Base-by-base conservation (phyloP, 2,797 vertebrate genomes). In the Thripadectes ignobilis region DNA sequence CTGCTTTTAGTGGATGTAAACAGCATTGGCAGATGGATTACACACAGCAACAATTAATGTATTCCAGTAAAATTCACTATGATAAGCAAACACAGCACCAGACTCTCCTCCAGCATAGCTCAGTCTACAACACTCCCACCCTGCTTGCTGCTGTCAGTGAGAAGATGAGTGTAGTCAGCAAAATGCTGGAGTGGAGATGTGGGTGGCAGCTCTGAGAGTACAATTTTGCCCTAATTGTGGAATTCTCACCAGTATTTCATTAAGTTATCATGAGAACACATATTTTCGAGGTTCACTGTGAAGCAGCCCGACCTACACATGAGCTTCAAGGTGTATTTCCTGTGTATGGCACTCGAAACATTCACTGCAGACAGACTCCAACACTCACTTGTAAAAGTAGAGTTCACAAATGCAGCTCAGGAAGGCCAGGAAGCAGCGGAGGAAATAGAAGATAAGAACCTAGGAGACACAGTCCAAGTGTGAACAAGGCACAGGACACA, bases 301-400 rank as follows among this genome's bases (percentile, higher is more conserved):
- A 89, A 65, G 41, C 1, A 57, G 32, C 36, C 46, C n/a, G 12
- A 19, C 65, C 46, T 27, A 10, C 57, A 20, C 20, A 3, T 0
- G 14, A 79, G 39, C 12, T 67, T 30, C 52, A 45, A 15, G 49
- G 46, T 2, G 3, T 3, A 1, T 18, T 67, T 73, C 29, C 52
- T 9, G 41, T 3, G 36, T 8, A 14, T 9, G 26, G 38, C 59
- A 41, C 48, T 24, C 41, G 65, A 65, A 29, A n/a, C 8, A 46
- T 7, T 59, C 49, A 51, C 54, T 92, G 79, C 18, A 69, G 78
- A 84, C 55, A 85, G 20, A 3, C 79, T 72, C 45, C 21, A 84
- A 79, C 93, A 98, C 99, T 99, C 97, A 99, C 99, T 99, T 99
- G 97, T 99, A 99, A 97, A 99, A 99, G 97, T 99, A 99, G 96